Evolutionary conservation across 2,797 vertebrate genomes (phyloP), one percentile per base, ranked within the genome.

Genomic region (Myripristis jacobus): DNA sequence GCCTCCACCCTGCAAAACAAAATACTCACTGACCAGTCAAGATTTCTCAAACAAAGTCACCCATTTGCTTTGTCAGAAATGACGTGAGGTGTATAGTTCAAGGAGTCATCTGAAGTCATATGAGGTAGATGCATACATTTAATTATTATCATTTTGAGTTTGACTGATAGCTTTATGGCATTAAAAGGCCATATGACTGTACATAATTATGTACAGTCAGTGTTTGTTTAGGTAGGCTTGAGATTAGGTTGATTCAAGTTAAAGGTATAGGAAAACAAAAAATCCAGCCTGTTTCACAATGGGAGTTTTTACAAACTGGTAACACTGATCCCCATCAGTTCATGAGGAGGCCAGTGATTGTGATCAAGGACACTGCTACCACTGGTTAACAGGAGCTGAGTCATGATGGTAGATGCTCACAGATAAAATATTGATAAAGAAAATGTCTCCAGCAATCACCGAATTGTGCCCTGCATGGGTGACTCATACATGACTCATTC

Each of bases 1-100:
- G 83, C 74, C 88, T 83, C 88, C 88, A 82, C 87, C 86, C 84
- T 82, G 70, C 70, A 69, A 64, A 75, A 60, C 71, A 79, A 75
- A 82, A 73, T 77, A 70, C 51, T 66, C 78, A 55, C 66, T 70
- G 76, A 75, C 81, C 79, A 67, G 56, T 29, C 58, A 13, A 25
- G 24, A 25, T n/a, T n/a, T 15, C 7, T 67, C 12, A 51, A 56
- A 73, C 43, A 41, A 68, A 70, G 68, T 66, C 50, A 56, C 43
- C 55, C 31, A n/a, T 64, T 65, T 46, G 50, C 34, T 58, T 16
- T 38, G 29, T 19, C 18, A 34, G 34, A 73, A 73, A 41, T 38
- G 9, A 53, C 11, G n/a, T 18, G 15, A 16, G 5, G 13, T 11
- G 25, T 18, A 24, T 29, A 53, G 11, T 53, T 0, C 24, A 53